phyloP scores from a whole-genome alignment of 2,888 invertebrate genomes.

The Eupithecia insigniata region DNA sequence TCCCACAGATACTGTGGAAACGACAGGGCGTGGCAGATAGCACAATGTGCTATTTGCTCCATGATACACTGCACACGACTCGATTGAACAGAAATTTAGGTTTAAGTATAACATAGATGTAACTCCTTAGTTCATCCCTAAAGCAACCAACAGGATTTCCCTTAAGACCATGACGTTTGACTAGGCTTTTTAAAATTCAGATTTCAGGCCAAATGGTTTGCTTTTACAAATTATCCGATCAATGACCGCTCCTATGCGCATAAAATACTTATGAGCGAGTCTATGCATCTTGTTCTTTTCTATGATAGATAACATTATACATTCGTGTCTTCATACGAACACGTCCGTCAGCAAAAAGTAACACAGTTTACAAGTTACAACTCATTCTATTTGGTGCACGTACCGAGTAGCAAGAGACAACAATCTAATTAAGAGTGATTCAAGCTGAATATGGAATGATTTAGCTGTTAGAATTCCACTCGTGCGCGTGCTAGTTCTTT shows the following conservation, averaged over 20 bases:
- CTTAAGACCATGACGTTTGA: background rate
- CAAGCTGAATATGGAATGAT: conserved; percentile 59
- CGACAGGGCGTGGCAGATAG: conserved; percentile 61
- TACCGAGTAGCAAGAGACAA: conserved; percentile 49
- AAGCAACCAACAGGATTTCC: background rate
- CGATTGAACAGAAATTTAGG: conserved; percentile 37
- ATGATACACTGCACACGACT: conserved; percentile 52
- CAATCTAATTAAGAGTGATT: conserved; percentile 62
- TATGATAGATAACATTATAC: background rate
- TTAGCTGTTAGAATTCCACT: conserved; percentile 61
- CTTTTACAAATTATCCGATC: background rate
- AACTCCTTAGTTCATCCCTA: background rate
- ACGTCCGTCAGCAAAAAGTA: conserved; percentile 54
- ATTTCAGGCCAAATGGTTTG: background rate
- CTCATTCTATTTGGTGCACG: conserved; percentile 53
- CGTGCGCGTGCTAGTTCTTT: conserved; percentile 54
- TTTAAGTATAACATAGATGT: conserved; percentile 16
- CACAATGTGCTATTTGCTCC: conserved; percentile 63
- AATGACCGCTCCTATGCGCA: background rate
- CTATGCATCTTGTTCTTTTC: background rate
- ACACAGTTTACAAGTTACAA: conserved; percentile 51
- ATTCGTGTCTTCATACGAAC: conserved; percentile 50
- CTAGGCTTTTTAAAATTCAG: background rate
- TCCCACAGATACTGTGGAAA: conserved; percentile 54
- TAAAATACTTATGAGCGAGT: background rate